These are phyloP conservation scores for Amphipoea lucens DNA, from an alignment of 2,888 invertebrate species.

Conservation along the genomic window DNA sequence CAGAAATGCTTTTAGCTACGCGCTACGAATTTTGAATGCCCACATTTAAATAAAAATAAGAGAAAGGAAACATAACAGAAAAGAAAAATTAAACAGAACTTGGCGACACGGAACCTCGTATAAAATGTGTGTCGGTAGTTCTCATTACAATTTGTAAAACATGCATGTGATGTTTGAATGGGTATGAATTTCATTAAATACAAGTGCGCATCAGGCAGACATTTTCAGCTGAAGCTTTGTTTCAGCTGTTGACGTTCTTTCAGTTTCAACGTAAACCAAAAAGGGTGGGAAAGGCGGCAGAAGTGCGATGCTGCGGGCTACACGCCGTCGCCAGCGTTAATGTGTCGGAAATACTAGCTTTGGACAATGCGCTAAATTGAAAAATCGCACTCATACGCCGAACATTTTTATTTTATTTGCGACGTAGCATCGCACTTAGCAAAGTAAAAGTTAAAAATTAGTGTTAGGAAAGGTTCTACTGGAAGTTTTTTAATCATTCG, in stretches of 20 bases:
- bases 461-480: background rate
- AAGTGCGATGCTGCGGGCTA: constrained; percentile 64
- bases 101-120: constrained; percentile 49
- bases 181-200: constrained; percentile 65
- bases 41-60: constrained; percentile 58
- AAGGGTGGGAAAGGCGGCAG: constrained; percentile 65
- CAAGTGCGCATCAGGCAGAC: constrained; percentile 54
- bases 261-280: constrained; percentile 59
- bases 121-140: constrained; percentile 54
- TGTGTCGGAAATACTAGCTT: constrained; percentile 74
- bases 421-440: constrained; percentile 6
- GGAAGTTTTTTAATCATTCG: background rate
- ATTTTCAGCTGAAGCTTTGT: constrained; percentile 68
- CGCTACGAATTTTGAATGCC: constrained; percentile 59
- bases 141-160: constrained; percentile 60
- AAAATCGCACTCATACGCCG: constrained; percentile 58
- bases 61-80: constrained; percentile 48
- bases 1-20: constrained; percentile 64
- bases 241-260: constrained; percentile 69
- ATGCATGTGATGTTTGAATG: constrained; percentile 59
- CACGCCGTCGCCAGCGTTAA: constrained; percentile 68
- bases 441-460: constrained; percentile 8
- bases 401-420: constrained; percentile 43
- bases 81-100: constrained; percentile 52
- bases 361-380: constrained; percentile 64